Conservation (phyloP, 2,113 vertebrate genomes). For the Acrocephalus arundinaceus region DNA sequence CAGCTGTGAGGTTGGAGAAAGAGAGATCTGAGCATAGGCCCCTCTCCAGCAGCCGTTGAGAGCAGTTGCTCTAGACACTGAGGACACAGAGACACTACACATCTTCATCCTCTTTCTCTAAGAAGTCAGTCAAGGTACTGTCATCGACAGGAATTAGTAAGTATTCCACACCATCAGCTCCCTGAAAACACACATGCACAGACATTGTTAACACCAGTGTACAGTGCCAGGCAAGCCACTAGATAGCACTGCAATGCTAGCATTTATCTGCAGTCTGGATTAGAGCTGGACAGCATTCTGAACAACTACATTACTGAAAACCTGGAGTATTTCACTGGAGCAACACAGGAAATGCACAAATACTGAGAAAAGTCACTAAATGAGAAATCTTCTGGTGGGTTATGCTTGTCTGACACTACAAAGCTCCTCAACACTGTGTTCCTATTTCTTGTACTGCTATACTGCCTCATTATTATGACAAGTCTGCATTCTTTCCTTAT, state of each 20-base stretch:
- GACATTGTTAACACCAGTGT: neutral
- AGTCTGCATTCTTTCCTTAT: neutral
- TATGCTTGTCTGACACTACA: neutral
- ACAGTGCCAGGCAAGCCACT: neutral
- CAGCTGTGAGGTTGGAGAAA: neutral
- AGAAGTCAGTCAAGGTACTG: constrained; percentile 85
- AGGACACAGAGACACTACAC: constrained; percentile 21
- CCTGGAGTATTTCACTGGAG: neutral
- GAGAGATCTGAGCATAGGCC: neutral
- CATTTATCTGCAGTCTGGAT: neutral
- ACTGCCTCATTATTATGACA: neutral
- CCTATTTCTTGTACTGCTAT: neutral
- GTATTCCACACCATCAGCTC: constrained; percentile 92
- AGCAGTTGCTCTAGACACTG: neutral
- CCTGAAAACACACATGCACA: constrained; percentile 74
- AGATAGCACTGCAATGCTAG: neutral
- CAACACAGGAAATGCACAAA: neutral
- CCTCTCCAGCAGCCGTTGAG: neutral
- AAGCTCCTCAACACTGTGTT: neutral
- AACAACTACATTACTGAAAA: neutral
- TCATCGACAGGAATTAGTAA: constrained; percentile 88
- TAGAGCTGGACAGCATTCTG: neutral
- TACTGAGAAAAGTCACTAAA: neutral
- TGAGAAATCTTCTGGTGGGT: neutral
- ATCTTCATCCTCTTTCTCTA: constrained; percentile 87